A percentile compares a stretch with the other conserved stretches of the same genome.
Evolutionary conservation across 2,888 invertebrate species (phyloP).

Genomic region (Sphaerophoria taeniata): DNA sequence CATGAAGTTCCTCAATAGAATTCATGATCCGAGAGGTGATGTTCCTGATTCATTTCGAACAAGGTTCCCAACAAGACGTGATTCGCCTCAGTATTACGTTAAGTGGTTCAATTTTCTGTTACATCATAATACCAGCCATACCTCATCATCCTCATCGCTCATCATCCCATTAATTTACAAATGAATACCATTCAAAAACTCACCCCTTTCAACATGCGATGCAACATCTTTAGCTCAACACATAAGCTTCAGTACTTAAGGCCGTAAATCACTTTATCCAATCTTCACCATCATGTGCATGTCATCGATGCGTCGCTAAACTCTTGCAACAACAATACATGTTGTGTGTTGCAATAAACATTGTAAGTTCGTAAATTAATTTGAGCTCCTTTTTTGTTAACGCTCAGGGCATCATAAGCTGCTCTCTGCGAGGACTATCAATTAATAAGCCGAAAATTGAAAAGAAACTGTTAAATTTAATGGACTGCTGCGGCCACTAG

Average conservation of each 20-base stretch:
- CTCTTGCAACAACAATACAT: background rate
- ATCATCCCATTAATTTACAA: conserved; percentile 20
- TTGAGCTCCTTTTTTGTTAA: conserved; percentile 1
- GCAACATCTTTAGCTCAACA: conserved; percentile 18
- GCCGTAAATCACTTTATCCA: conserved; percentile 59
- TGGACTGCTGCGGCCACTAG: conserved; percentile 47
- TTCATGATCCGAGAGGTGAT: no score
- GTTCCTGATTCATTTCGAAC: no score
- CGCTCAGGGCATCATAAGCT: conserved; percentile 21
- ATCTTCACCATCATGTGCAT: conserved; percentile 53
- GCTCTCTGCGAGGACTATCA: conserved; percentile 44
- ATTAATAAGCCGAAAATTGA: conserved; percentile 68
- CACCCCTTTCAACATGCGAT: background rate
- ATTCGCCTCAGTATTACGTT: background rate
- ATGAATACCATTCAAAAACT: conserved; percentile 20
- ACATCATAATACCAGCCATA: conserved; percentile 9
- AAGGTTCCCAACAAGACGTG: no score
- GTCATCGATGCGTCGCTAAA: conserved; percentile 29
- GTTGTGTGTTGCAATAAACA: conserved; percentile 51
- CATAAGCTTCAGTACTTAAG: background rate
- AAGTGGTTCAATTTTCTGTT: background rate
- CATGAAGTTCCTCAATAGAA: no score
- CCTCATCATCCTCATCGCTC: background rate
- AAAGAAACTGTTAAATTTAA: conserved; percentile 57
- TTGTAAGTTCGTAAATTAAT: conserved; percentile 43